Evolutionary conservation across 2,888 invertebrate genomes (phyloP).

Genomic region (Tinea semifulvella): DNA sequence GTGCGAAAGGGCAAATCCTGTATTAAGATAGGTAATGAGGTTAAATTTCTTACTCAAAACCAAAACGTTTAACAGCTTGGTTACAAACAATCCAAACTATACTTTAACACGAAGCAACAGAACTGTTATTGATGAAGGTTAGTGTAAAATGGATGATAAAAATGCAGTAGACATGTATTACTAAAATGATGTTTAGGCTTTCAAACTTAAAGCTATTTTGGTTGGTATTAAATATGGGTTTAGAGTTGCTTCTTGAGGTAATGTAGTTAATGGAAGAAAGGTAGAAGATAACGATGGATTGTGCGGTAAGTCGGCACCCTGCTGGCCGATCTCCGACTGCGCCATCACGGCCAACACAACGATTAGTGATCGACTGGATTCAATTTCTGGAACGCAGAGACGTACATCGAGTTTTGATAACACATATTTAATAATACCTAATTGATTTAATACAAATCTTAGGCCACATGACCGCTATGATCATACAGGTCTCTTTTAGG

Average conservation of each 20-base stretch:
- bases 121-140: slow-evolving; percentile 35
- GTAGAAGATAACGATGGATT: slow-evolving; percentile 68
- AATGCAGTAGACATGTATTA: slow-evolving; percentile 59
- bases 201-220: slow-evolving; percentile 40
- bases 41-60: slow-evolving; percentile 44
- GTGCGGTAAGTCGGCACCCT: slow-evolving; percentile 68
- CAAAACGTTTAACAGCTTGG: slow-evolving; percentile 33
- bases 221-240: slow-evolving; percentile 37
- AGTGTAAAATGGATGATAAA: slow-evolving; percentile 48
- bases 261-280: slow-evolving; percentile 58
- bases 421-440: background rate
- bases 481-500: too few relatives aligned
- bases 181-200: slow-evolving; percentile 58
- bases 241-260: slow-evolving; percentile 53
- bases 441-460: background rate
- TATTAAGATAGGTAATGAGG: slow-evolving; percentile 69
- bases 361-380: slow-evolving; percentile 68
- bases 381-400: slow-evolving; percentile 65
- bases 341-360: slow-evolving; percentile 67
- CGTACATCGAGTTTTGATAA: too few relatives aligned
- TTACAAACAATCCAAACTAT: slow-evolving; percentile 33
- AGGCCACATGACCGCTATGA: too few relatives aligned
- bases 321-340: slow-evolving; percentile 63
- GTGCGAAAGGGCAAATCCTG: slow-evolving; percentile 68
- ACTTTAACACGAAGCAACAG: slow-evolving; percentile 38